A percentile compares a stretch with the other conserved stretches of the same genome.
Evolutionary conservation across 2,113 vertebrate genomes (phyloP).

Genomic region (Nycticebus coucang): DNA sequence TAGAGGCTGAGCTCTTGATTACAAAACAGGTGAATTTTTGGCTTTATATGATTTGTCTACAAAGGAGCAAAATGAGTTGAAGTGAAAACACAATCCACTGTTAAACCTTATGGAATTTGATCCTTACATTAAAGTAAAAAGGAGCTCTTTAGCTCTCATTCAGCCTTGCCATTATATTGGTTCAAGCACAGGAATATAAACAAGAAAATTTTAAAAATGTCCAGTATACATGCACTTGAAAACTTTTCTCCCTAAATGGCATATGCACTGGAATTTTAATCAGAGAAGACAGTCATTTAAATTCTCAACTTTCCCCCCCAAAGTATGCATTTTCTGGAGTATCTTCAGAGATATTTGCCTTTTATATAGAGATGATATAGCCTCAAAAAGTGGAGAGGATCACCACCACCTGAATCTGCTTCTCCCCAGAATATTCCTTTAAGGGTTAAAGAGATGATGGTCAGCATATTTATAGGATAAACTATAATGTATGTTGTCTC

Average conservation of each 20-base stretch:
- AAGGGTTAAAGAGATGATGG: constrained; percentile 33
- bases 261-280: constrained; percentile 62
- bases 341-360: constrained; percentile 71
- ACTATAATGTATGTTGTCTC: not conserved
- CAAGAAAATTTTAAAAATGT: constrained; percentile 78
- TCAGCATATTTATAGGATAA: not conserved
- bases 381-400: not conserved
- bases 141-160: constrained; percentile 16
- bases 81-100: constrained; percentile 20
- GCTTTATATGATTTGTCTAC: constrained; percentile 66
- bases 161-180: not conserved
- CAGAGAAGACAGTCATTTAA: constrained; percentile 73
- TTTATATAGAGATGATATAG: constrained; percentile 57
- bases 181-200: constrained; percentile 59
- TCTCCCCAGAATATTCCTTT: constrained; percentile 31
- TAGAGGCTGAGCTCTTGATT: constrained; percentile 58
- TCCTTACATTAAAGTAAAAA: constrained; percentile 20
- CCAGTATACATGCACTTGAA: constrained; percentile 67
- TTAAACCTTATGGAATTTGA: constrained; percentile 63
- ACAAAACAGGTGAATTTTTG: constrained; percentile 52
- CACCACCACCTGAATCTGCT: constrained; percentile 40
- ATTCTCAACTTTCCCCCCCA: constrained; percentile 65
- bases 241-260: not conserved
- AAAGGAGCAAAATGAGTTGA: constrained; percentile 60
- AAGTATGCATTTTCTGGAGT: constrained; percentile 73